Evolutionary conservation across 2,888 invertebrate species (phyloP), one percentile per base, ranked within the genome.

Genomic region (Troglohyphantes excavatus): DNA sequence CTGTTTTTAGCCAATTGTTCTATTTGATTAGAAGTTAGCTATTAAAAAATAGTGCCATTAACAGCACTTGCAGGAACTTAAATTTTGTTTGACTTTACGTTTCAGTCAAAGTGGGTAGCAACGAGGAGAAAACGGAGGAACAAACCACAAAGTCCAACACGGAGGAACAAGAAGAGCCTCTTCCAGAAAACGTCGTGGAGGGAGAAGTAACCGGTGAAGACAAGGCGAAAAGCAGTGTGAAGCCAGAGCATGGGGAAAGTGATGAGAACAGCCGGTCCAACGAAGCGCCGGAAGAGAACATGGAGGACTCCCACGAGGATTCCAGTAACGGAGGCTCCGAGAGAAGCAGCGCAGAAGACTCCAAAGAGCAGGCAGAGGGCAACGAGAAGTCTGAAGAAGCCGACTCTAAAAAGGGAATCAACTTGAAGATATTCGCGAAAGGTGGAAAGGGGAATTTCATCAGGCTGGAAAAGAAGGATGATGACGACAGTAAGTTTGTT

Each of bases 371-470:
- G 17, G 27, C 59, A 3, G 82, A 81, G 65, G 68, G 26, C 27
- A 82, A 21, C 21, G 87, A 88, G 21, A 88, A 88, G 59, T 17
- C 33, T 19, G 78, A 76, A 9, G 89, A 84, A 19, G 17, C 61
- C 2, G 86, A 86, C 27, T 26, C 46, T 2, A 89, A 76, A 21
- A 89, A 82, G 11, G 83, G 72, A n/a, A 27, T 89, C 3, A 68
- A 84, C 29, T 65, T 89, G n/a, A 89, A 89, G 23, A 89, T 89
- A 78, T 89, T 89, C 76, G 83, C 89, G 13, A 89, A 83, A 65
- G 89, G 89, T 5, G 89, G 89, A 46, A 89, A 89, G 63, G 89
- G 89, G 27, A 89, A 89, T 78, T 89, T 84, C 19, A 83, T 89
- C 23, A 67, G 83, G 13, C 17, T 89, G 13, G 89, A 89, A 23